phyloP scores from a whole-genome alignment of 2,888 invertebrate genomes.

The Lasioglossum pauxillum region DNA sequence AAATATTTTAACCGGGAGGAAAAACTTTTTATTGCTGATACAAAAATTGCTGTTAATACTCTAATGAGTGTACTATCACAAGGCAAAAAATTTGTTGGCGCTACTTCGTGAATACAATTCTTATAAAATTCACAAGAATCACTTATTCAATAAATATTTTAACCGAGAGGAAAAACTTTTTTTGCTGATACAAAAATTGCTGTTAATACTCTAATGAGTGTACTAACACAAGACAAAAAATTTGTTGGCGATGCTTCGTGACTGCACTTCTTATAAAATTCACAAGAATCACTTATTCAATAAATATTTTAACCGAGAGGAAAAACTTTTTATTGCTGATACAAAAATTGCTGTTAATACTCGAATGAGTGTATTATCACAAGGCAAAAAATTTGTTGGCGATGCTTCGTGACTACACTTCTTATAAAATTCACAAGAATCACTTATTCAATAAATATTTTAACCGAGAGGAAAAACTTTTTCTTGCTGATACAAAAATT shows the following conservation, averaged over 20 bases:
- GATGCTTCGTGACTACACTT: not conserved
- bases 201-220: not conserved
- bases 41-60: not conserved
- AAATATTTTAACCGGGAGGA: too few species aligned
- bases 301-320: too few species aligned
- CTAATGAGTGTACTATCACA: not conserved
- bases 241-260: not conserved
- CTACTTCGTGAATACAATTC: not conserved
- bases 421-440: not conserved
- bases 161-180: too few species aligned
- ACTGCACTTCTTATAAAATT: not conserved
- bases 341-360: not conserved
- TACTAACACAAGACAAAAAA: accelerated
- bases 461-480: not conserved
- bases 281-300: too few species aligned
- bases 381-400: too few species aligned
- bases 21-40: not conserved
- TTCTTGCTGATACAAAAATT: not conserved
- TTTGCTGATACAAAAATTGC: not conserved
- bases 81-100: too few species aligned
- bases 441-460: too few species aligned
- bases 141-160: too few species aligned
- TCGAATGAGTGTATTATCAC: not conserved
- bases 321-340: not conserved
- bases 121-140: not conserved